A percentile compares a stretch with the other conserved stretches of the same genome.
These are phyloP conservation scores for Procapra przewalskii DNA, from an alignment of 2,113 vertebrate species.

Conservation along the genomic window DNA sequence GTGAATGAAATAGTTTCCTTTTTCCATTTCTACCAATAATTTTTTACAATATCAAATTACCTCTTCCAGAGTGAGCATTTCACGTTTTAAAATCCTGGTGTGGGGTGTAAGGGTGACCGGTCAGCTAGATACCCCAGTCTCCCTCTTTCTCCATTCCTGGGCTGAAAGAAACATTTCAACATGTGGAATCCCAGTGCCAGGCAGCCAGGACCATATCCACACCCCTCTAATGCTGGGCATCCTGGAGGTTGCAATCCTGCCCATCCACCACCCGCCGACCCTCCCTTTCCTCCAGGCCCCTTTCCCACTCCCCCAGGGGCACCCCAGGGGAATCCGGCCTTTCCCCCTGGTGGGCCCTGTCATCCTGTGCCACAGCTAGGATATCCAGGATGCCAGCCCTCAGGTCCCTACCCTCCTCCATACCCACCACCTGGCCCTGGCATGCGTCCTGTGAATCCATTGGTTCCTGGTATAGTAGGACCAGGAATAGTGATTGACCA, in stretches of 20 bases:
- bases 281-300: slow-evolving; percentile 71
- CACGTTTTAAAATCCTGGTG: no score
- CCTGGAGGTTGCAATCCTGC: slow-evolving; percentile 76
- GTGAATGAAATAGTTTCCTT: background rate
- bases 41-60: background rate
- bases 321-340: slow-evolving; percentile 66
- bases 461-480: slow-evolving; percentile 75
- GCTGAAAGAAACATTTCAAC: background rate
- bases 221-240: slow-evolving; percentile 49
- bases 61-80: background rate
- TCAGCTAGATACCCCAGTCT: background rate
- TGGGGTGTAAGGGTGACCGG: background rate
- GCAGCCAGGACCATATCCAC: slow-evolving; percentile 64
- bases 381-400: slow-evolving; percentile 65
- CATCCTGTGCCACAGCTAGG: slow-evolving; percentile 60
- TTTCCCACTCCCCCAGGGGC: slow-evolving; percentile 51
- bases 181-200: background rate
- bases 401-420: slow-evolving; percentile 67
- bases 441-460: slow-evolving; percentile 68
- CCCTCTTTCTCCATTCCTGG: background rate
- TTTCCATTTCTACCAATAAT: background rate
- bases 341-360: slow-evolving; percentile 55
- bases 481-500: slow-evolving; percentile 80
- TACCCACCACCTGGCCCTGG: slow-evolving; percentile 74
- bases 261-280: slow-evolving; percentile 61